Evolutionary conservation across 2,113 vertebrate genomes (phyloP), one percentile per base, ranked within the genome.

Genomic region (Corythornis vintsioides): DNA sequence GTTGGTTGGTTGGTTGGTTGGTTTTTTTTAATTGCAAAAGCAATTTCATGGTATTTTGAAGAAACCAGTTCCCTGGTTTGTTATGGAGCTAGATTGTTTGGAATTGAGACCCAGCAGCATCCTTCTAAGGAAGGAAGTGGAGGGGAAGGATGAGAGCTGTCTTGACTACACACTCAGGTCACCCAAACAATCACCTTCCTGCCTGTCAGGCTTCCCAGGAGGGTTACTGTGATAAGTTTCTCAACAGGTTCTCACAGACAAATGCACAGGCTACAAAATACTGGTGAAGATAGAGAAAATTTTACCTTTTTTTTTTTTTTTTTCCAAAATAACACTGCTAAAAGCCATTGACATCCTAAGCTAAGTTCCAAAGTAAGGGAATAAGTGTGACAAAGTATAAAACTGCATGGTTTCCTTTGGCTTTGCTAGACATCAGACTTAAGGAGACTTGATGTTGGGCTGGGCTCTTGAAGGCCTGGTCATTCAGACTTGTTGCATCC

Each of bases 401-500:
- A 13, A n/a, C 14, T 48, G 24, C 15, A 14, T 48, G 31, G 31
- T 65, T 55, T 53, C 56, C 19, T 3, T 31, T 61, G 53, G 15
- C 35, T 88, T 86, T 73, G 22, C 19, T 33, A 19, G 73, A 3
- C 29, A 8, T 40, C 18, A 57, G 8, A 42, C 38, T 47, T 19
- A 9, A 14, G 33, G 52, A 71, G 7, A 66, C 19, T 26, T 73
- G 26, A n/a, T 80, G 42, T 56, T 17, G 43, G 43, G 52, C 20
- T 43, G 50, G n/a, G 18, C 19, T 81, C 16, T 67, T 0, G 0
- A 79, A 28, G 13, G 29, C 15, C 25, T 48, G 22, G 19, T 79
- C 53, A 22, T n/a, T 74, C 71, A 66, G 15, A 47, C 15, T 78
- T 42, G 20, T 24, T 66, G 52, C 18, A 42, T 71, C 24, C 33